A percentile compares a stretch with the other conserved stretches of the same genome.
phyloP scores from a whole-genome alignment of 2,888 invertebrate species.

The Cepaea hortensis region DNA sequence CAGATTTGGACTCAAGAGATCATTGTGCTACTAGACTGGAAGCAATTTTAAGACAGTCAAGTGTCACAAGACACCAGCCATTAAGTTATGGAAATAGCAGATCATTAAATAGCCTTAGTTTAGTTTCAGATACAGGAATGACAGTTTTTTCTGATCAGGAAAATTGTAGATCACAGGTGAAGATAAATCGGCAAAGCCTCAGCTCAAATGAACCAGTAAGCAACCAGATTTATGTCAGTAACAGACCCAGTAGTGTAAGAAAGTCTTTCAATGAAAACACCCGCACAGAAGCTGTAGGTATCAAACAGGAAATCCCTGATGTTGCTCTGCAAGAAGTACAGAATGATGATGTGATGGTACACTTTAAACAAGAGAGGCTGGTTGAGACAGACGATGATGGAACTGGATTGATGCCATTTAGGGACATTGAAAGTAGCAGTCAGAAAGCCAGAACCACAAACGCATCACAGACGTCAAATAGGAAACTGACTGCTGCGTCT shows the following conservation, averaged over 20 bases:
- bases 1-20: not conserved
- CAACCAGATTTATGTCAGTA: not conserved
- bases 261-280: not conserved
- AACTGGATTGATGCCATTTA: not conserved
- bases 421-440: not conserved
- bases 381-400: too few species aligned
- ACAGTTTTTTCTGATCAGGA: not conserved
- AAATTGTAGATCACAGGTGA: not conserved
- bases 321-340: not conserved
- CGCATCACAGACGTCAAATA: not conserved
- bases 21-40: not conserved
- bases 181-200: too few species aligned
- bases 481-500: not conserved
- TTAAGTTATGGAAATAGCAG: not conserved
- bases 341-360: not conserved
- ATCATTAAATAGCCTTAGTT: not conserved
- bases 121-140: not conserved
- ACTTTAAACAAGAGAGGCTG: not conserved
- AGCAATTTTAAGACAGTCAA: not conserved
- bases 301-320: constrained; percentile 21
- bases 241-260: not conserved
- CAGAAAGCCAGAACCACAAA: not conserved
- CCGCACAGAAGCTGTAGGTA: not conserved
- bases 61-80: not conserved
- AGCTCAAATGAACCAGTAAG: not conserved